Evolutionary conservation across 2,113 vertebrate genomes (phyloP).

Genomic region (Rhabdornis inornatus): DNA sequence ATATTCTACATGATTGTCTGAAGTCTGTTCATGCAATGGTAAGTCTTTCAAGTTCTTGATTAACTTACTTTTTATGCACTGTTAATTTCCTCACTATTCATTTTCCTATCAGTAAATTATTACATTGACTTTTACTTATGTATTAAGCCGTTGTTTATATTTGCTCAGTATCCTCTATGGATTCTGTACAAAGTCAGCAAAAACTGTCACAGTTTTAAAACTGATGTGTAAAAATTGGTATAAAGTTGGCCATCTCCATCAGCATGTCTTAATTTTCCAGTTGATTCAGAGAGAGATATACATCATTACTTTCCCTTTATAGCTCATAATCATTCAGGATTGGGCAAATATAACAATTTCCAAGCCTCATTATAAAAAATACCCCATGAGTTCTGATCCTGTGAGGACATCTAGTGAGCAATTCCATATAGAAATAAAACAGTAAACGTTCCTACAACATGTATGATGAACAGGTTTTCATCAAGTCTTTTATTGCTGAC

Average conservation of each 20-base stretch:
- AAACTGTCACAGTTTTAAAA: background rate
- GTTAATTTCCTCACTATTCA: background rate
- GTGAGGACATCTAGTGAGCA: conserved; percentile 61
- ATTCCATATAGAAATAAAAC: background rate
- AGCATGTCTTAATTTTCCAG: background rate
- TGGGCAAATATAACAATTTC: background rate
- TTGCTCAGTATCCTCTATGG: background rate
- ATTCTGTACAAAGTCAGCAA: background rate
- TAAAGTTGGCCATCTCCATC: background rate
- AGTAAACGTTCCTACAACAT: background rate
- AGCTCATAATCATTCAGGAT: background rate
- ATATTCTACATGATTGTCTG: background rate
- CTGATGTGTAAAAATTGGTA: background rate
- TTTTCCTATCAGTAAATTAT: background rate
- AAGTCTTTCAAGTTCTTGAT: background rate
- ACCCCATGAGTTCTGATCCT: conserved; percentile 18
- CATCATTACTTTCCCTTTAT: background rate
- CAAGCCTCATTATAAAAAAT: background rate
- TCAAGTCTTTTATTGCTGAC: background rate
- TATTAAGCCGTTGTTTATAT: background rate
- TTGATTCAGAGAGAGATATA: background rate
- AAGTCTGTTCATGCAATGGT: background rate
- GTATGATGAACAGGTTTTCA: background rate
- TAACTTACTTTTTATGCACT: background rate
- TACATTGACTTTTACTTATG: background rate